Conservation (phyloP, 2,888 invertebrate genomes). For the Melieria omissa region DNA sequence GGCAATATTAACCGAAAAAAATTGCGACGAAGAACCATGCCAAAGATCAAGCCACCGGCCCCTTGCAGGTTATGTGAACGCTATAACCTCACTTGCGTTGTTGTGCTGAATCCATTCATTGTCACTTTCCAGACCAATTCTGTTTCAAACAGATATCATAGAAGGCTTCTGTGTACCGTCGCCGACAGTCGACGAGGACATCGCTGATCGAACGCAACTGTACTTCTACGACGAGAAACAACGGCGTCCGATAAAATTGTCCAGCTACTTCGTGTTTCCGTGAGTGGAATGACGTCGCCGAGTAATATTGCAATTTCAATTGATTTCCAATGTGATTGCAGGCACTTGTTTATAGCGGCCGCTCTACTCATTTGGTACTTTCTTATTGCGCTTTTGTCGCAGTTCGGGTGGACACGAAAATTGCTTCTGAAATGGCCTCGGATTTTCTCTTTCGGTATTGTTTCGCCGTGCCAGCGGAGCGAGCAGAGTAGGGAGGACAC, state of each 20-base stretch:
- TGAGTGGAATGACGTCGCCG: conserved; percentile 17
- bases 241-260: conserved; percentile 42
- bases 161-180: conserved; percentile 41
- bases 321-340: background rate
- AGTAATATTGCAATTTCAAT: background rate
- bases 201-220: conserved; percentile 42
- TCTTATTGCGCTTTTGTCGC: conserved; percentile 35
- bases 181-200: conserved; percentile 41
- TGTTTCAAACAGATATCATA: conserved; percentile 31
- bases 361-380: conserved; percentile 43
- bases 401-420: conserved; percentile 33
- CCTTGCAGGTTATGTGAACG: conserved; percentile 31
- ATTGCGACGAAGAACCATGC: conserved; percentile 21
- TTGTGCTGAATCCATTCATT: background rate
- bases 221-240: conserved; percentile 33
- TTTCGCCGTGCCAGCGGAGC: conserved; percentile 28
- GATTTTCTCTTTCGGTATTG: conserved; percentile 42
- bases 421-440: conserved; percentile 37
- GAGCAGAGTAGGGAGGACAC: conserved; percentile 36
- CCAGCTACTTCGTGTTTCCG: conserved; percentile 43
- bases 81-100: background rate
- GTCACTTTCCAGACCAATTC: conserved; percentile 32
- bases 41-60: conserved; percentile 35
- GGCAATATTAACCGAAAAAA: conserved; percentile 10
- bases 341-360: conserved; percentile 23